phyloP scores from a whole-genome alignment of 2,797 vertebrate species.

The Sebastes reedi region DNA sequence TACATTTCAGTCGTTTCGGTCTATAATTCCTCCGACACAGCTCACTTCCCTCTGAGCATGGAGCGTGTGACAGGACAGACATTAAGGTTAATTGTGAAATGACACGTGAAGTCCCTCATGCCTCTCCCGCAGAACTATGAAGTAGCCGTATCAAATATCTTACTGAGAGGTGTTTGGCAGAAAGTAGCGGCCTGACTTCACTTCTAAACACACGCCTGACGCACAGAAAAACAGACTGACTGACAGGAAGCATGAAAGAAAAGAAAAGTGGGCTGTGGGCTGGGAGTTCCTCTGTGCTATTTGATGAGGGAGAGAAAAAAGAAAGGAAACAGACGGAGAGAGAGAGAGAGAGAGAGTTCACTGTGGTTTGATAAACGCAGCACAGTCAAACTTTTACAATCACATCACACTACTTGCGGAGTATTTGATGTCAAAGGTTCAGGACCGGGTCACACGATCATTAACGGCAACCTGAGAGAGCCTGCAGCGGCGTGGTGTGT shows the following conservation, averaged over 20 bases:
- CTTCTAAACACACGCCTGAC: constrained; percentile 46
- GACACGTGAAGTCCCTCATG: constrained; percentile 41
- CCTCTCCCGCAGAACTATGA: constrained; percentile 8
- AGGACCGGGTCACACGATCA: constrained; percentile 51
- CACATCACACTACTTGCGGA: constrained; percentile 41
- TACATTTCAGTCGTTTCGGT: background rate
- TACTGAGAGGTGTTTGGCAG: constrained; percentile 59
- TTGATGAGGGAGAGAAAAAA: background rate
- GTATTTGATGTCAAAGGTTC: constrained; percentile 65
- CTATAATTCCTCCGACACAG: constrained; percentile 1
- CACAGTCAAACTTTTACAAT: constrained; percentile 36
- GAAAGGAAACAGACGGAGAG: constrained; percentile 18
- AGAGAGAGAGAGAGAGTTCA: constrained; percentile 6
- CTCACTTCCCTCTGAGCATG: background rate
- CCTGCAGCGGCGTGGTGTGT: constrained; percentile 15
- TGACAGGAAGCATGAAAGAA: constrained; percentile 55
- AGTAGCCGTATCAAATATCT: constrained; percentile 56
- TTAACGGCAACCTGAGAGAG: constrained; percentile 61
- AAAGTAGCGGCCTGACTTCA: constrained; percentile 48
- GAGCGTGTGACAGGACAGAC: background rate
- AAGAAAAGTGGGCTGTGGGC: constrained; percentile 43
- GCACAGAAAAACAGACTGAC: constrained; percentile 39
- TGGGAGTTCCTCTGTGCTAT: constrained; percentile 41
- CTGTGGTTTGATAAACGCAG: constrained; percentile 59
- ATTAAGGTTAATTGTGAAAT: constrained; percentile 40